These are phyloP conservation scores for Sphenopsis melanotis DNA, from an alignment of 2,797 vertebrate genomes.

Conservation along the genomic window DNA sequence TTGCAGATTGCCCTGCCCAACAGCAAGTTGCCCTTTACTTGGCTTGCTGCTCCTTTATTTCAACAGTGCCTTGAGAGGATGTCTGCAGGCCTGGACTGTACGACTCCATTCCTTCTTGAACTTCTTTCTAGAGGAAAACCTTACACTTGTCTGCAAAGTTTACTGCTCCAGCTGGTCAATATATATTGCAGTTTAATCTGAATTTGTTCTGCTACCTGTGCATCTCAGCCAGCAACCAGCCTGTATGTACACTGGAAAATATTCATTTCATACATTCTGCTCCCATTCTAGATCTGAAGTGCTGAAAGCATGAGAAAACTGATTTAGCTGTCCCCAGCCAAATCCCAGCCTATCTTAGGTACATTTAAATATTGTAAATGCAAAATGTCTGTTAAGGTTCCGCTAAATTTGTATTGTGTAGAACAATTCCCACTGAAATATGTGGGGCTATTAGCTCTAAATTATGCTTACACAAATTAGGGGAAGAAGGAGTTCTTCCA, in stretches of 20 bases:
- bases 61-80: neutral
- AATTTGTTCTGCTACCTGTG: neutral
- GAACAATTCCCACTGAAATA: neutral
- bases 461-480: neutral
- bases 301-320: neutral
- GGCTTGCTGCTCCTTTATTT: neutral
- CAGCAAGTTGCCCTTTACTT: neutral
- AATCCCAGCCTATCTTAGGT: neutral
- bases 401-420: neutral
- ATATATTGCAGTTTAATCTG: neutral
- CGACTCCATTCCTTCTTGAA: neutral
- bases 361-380: neutral
- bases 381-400: accelerated
- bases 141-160: neutral
- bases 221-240: neutral
- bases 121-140: neutral
- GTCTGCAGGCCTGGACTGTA: neutral
- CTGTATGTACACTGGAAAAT: neutral
- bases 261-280: neutral
- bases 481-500: neutral
- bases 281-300: neutral
- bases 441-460: neutral
- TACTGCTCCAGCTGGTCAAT: neutral
- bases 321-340: neutral
- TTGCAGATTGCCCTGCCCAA: neutral